Evolutionary conservation across 1,140 invertebrate genomes (phyloP).

Genomic region (Oppia nitens): DNA sequence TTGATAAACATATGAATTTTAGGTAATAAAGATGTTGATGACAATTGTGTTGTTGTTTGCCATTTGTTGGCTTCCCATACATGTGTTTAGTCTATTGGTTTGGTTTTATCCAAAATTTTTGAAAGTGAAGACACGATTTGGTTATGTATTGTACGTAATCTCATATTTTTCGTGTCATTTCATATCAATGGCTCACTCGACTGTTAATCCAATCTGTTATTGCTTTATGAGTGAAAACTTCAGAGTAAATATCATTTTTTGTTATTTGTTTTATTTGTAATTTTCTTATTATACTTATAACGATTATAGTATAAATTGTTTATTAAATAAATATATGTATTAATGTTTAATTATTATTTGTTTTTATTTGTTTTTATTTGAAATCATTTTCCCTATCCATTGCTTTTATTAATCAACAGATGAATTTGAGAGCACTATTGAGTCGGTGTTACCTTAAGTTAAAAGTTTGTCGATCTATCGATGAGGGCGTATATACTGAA

Average conservation of each 20-base stretch:
- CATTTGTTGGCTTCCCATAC: conserved; percentile 37
- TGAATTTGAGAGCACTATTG: neutral
- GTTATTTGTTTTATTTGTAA: too few species aligned
- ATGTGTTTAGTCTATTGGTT: conserved; percentile 28
- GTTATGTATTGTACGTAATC: conserved; percentile 24
- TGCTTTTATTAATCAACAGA: neutral
- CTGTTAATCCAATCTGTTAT: conserved; percentile 4
- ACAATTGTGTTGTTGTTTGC: conserved; percentile 36
- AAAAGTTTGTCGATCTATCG: neutral
- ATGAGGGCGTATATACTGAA: neutral
- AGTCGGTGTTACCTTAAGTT: neutral
- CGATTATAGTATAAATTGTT: too few species aligned
- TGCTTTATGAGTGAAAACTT: neutral
- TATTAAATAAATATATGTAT: too few species aligned
- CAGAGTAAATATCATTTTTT: neutral
- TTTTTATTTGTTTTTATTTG: too few species aligned
- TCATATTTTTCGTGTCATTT: conserved; percentile 32
- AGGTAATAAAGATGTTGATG: conserved; percentile 40
- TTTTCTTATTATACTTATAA: too few species aligned
- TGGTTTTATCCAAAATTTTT: conserved; percentile 22
- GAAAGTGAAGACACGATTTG: conserved; percentile 22
- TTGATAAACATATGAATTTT: too few species aligned
- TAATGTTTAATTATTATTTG: too few species aligned
- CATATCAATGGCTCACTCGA: conserved; percentile 7
- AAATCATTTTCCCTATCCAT: neutral